Evolutionary conservation across 1,140 invertebrate genomes (phyloP).

Genomic region (Pantala flavescens): DNA sequence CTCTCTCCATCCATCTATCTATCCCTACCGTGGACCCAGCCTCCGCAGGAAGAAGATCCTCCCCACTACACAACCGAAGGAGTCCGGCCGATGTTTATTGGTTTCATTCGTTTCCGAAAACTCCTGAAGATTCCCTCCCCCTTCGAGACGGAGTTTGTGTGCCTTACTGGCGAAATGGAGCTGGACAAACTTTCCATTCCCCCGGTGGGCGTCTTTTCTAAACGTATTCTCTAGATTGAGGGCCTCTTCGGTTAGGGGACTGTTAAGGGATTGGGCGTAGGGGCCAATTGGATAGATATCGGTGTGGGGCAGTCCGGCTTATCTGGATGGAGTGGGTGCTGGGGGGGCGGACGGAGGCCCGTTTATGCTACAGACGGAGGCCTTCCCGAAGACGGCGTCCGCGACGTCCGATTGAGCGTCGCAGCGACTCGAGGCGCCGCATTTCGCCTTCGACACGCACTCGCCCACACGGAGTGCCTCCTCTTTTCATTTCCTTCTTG

Average conservation of each 20-base stretch:
- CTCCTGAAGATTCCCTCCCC: background rate
- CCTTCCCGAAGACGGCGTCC: background rate
- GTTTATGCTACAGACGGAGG: too few species aligned
- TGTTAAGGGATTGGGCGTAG: background rate
- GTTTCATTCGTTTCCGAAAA: background rate
- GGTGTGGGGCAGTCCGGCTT: background rate
- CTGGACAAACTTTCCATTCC: background rate
- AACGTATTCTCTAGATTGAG: background rate
- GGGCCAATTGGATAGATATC: background rate
- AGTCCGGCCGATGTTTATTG: background rate
- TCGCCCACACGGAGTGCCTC: background rate
- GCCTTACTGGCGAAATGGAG: background rate
- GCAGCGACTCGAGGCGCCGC: background rate
- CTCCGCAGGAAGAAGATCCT: background rate
- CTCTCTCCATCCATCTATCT: background rate
- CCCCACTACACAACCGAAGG: background rate
- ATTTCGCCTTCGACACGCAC: too few species aligned
- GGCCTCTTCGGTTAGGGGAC: background rate
- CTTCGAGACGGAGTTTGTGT: background rate
- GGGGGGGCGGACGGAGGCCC: background rate
- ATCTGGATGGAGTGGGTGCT: background rate
- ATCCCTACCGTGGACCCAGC: background rate
- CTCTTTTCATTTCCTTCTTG: slow-evolving; percentile 2
- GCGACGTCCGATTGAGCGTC: background rate
- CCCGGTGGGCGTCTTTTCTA: background rate